Evolutionary conservation across 2,113 vertebrate genomes (phyloP), one percentile per base, ranked within the genome.

Genomic region (Blennius ocellaris): DNA sequence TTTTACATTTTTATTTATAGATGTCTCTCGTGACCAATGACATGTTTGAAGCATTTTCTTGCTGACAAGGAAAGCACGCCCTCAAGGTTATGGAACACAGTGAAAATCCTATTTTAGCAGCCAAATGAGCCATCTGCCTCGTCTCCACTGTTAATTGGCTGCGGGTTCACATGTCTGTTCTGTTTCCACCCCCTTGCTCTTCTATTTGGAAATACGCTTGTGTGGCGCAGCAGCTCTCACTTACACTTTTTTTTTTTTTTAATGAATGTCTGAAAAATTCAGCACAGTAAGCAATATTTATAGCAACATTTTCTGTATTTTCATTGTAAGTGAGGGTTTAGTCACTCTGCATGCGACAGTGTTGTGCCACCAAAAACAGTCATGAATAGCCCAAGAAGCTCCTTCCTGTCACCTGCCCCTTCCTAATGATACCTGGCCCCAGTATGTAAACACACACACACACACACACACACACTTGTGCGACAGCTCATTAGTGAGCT

Each of bases 81-180:
- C 69, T 83, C 67, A 91, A 79, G 88, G 88, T 91, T 87, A 82
- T 60, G 63, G 44, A 73, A 65, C 78, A 84, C 74, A 63, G 73
- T 73, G 59, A 76, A 83, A 82, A 83, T 87, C 86, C 79, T 69
- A 66, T 87, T 92, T 91, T 90, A 89, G 85, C 66, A 63, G 81
- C 81, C 78, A 91, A 89, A 84, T 40, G 54, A 84, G 73, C 81
- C 86, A 81, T 88, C 81, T 85, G 84, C 86, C 78, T 73, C 76
- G 65, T 81, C 73, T 83, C 76, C 67, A 44, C 64, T 69, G 78
- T 83, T 87, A 89, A 91, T 83, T 87, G 81, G 76, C 77, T 82
- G 80, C 69, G 68, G 55, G 37, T 73, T 51, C 15, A 76, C 50
- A 50, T 64, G 67, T 79, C 61, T 66, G 49, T 50, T n/a, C 43